phyloP scores from a whole-genome alignment of 2,113 vertebrate species.

The Neomonachus schauinslandi region DNA sequence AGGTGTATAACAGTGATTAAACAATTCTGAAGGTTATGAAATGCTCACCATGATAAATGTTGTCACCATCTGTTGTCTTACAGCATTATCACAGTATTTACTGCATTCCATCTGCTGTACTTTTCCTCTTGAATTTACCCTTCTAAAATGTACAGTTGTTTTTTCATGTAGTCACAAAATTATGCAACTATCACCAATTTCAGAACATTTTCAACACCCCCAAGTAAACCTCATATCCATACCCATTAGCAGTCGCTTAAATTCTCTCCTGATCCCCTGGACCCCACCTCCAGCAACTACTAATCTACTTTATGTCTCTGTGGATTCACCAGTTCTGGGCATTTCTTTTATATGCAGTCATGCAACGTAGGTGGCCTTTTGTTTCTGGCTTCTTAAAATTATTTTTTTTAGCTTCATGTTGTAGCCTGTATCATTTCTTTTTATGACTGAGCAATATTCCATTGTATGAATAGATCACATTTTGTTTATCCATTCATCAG shows the following conservation, averaged over 20 bases:
- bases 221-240: not conserved
- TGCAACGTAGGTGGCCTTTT: not conserved
- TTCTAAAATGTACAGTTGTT: not conserved
- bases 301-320: not conserved
- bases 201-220: not conserved
- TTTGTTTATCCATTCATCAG: not conserved
- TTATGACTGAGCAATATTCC: not conserved
- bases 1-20: not conserved
- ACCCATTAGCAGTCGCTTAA: not conserved
- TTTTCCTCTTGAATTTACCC: not conserved
- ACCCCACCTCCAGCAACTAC: not conserved
- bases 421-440: not conserved
- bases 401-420: constrained; percentile 13
- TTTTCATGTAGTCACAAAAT: not conserved
- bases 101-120: not conserved
- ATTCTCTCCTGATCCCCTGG: not conserved
- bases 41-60: not conserved
- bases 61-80: not conserved
- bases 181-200: not conserved
- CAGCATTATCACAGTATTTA: not conserved
- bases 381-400: constrained; percentile 12
- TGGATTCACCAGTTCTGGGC: not conserved
- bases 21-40: not conserved
- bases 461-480: not conserved
- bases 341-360: constrained; percentile 13